Evolutionary conservation across 2,888 invertebrate genomes (phyloP).

Genomic region (Laothoe populi): DNA sequence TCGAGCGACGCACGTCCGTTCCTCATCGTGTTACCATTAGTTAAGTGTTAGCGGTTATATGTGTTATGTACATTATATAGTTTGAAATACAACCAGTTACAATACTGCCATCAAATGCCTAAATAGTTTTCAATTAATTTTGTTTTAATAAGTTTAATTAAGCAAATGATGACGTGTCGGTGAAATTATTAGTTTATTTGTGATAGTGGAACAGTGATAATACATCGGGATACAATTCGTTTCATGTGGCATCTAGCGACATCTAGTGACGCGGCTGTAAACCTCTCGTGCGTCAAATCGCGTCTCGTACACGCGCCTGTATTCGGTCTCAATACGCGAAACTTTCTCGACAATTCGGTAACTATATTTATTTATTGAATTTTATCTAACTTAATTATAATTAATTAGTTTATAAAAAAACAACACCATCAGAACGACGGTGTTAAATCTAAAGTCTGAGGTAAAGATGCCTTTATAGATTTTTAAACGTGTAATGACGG

Average conservation of each 20-base stretch:
- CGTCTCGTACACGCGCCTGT: slow-evolving; percentile 36
- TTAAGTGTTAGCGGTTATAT: slow-evolving; percentile 74
- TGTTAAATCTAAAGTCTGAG: slow-evolving; percentile 84
- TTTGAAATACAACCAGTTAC: slow-evolving; percentile 79
- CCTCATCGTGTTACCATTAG: slow-evolving; percentile 84
- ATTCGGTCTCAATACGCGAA: slow-evolving; percentile 57
- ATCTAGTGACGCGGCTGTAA: slow-evolving; percentile 26
- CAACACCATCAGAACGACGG: slow-evolving; percentile 77
- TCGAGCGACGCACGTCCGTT: slow-evolving; percentile 79
- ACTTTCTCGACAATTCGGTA: slow-evolving; percentile 67
- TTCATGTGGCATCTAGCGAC: slow-evolving; percentile 32
- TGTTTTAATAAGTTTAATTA: slow-evolving; percentile 65
- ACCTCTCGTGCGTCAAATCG: slow-evolving; percentile 21
- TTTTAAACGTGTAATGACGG: slow-evolving; percentile 77
- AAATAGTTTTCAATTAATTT: slow-evolving; percentile 73
- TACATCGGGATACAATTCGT: slow-evolving; percentile 46
- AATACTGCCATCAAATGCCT: slow-evolving; percentile 84
- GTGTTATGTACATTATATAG: slow-evolving; percentile 78
- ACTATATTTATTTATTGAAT: slow-evolving; percentile 80
- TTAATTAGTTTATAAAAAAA: slow-evolving; percentile 72
- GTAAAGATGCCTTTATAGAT: slow-evolving; percentile 85
- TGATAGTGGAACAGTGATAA: slow-evolving; percentile 78
- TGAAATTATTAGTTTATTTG: slow-evolving; percentile 82
- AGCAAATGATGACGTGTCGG: slow-evolving; percentile 63
- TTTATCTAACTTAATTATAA: slow-evolving; percentile 75